Evolutionary conservation across 2,113 vertebrate genomes (phyloP).

Genomic region (Boulengerochromis microlepis): DNA sequence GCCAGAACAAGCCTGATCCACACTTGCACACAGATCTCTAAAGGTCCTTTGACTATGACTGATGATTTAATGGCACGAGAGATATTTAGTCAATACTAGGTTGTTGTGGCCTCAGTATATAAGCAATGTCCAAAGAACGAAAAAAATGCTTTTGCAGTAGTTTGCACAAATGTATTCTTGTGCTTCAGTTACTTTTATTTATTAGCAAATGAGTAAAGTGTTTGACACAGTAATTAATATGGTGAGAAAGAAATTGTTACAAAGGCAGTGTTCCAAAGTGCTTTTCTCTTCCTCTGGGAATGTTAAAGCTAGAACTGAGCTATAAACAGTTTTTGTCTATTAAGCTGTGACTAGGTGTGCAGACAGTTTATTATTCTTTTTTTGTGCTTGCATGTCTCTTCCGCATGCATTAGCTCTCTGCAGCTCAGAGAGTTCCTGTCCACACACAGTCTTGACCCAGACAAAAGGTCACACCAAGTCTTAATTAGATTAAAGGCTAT

Average conservation of each 20-base stretch:
- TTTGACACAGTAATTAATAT: not conserved
- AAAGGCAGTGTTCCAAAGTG: not conserved
- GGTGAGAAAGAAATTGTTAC: not conserved
- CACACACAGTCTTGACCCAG: slow-evolving; percentile 30
- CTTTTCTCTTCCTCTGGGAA: not conserved
- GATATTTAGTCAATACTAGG: not conserved
- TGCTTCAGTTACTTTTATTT: not conserved
- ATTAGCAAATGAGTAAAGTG: not conserved
- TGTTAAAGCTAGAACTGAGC: not conserved
- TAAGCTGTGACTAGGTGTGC: not conserved
- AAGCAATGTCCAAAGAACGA: not conserved
- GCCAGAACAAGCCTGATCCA: not conserved
- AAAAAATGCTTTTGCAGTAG: not conserved
- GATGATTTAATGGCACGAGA: not conserved
- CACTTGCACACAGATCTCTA: not conserved
- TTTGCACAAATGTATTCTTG: not conserved
- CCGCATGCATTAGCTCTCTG: not conserved
- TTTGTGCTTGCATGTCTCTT: not conserved
- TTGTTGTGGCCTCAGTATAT: not conserved
- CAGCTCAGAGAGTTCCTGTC: slow-evolving; percentile 19
- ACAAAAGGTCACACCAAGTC: slow-evolving; percentile 43
- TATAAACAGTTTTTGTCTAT: not conserved
- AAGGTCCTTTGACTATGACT: not conserved
- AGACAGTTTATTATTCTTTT: not conserved
- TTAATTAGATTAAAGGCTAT: slow-evolving; percentile 53